A percentile compares a stretch with the other conserved stretches of the same genome.
Evolutionary conservation across 2,797 vertebrate genomes (phyloP).

Genomic region (Astyanax mexicanus): DNA sequence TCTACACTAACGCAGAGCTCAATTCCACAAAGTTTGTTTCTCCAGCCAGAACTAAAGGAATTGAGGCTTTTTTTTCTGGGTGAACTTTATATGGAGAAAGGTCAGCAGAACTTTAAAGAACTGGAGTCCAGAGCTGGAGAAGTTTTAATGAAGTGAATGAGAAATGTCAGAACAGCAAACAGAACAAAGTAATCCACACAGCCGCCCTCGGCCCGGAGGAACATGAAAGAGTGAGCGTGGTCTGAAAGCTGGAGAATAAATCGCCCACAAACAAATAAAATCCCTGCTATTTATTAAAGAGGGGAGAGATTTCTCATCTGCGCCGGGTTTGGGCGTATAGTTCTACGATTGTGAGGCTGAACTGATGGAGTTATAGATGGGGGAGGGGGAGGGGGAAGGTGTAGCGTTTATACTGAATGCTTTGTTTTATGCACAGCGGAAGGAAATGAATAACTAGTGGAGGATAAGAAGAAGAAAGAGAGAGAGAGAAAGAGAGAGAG

Average conservation of each 20-base stretch:
- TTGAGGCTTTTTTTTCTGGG: no score
- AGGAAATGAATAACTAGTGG: not conserved
- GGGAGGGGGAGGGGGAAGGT: not conserved
- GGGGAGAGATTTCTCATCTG: slow-evolving; percentile 3
- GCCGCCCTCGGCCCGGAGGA: slow-evolving; percentile 1
- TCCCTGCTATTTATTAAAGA: slow-evolving; percentile 25
- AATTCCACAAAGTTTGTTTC: no score
- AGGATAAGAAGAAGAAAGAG: slow-evolving; percentile 12
- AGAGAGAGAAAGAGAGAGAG: slow-evolving; percentile 1
- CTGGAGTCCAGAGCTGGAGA: not conserved
- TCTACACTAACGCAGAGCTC: no score
- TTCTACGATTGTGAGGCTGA: slow-evolving; percentile 10
- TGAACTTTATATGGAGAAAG: not conserved
- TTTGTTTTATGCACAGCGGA: slow-evolving; percentile 9
- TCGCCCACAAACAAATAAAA: slow-evolving; percentile 15
- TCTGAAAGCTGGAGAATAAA: slow-evolving; percentile 12
- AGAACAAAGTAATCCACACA: slow-evolving; percentile 21
- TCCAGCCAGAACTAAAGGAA: not conserved
- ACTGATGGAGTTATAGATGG: not conserved
- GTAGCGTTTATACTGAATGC: not conserved
- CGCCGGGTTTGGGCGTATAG: not conserved
- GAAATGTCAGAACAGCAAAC: slow-evolving; percentile 27
- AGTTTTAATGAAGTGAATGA: slow-evolving; percentile 29
- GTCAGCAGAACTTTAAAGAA: not conserved
- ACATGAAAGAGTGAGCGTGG: slow-evolving; percentile 13